phyloP scores from a whole-genome alignment of 2,888 invertebrate species.

The Coronaproctus castanopsis region DNA sequence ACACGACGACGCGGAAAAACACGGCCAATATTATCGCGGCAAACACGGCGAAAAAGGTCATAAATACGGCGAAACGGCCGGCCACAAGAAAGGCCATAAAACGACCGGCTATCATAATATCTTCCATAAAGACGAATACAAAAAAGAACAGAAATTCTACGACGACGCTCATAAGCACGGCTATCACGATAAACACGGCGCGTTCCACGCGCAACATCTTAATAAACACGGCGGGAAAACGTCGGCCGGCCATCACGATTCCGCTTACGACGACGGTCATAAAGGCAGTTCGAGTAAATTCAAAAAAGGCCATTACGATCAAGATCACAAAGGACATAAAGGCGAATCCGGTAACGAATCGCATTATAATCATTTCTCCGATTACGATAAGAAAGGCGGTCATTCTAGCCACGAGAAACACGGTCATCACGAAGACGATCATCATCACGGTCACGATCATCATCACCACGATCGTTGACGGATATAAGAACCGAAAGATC shows the following conservation, averaged over 20 bases:
- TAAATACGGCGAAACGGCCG: constrained; percentile 48
- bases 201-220: constrained; percentile 52
- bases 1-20: constrained; percentile 41
- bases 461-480: too few species aligned
- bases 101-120: constrained; percentile 57
- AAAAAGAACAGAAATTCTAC: constrained; percentile 61
- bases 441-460: constrained; percentile 3
- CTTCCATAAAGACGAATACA: constrained; percentile 58
- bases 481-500: too few species aligned
- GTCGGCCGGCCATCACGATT: constrained; percentile 55
- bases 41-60: constrained; percentile 43
- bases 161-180: constrained; percentile 66
- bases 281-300: constrained; percentile 58
- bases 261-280: constrained; percentile 54
- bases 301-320: constrained; percentile 60
- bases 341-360: constrained; percentile 54
- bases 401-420: constrained; percentile 51
- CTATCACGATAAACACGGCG: constrained; percentile 50
- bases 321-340: constrained; percentile 58
- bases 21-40: constrained; percentile 41
- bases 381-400: constrained; percentile 52
- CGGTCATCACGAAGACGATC: constrained; percentile 26
- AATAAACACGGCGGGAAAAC: constrained; percentile 51
- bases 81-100: constrained; percentile 54
- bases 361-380: constrained; percentile 50